Conservation (phyloP, 2,113 vertebrate genomes). For the Theristicus caerulescens region DNA sequence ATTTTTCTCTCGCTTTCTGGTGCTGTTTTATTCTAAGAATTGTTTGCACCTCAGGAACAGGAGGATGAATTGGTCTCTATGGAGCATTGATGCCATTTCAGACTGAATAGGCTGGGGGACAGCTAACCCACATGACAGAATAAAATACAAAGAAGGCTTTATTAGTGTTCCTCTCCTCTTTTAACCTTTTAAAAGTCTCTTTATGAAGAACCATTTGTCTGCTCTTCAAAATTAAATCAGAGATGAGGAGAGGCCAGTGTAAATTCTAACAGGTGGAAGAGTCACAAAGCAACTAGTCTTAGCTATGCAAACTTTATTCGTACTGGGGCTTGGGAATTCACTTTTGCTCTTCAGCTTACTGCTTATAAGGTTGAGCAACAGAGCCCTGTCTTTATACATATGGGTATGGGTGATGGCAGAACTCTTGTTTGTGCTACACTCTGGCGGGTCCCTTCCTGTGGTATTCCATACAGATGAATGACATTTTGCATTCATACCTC, state of each 20-base stretch:
- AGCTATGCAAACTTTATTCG: not conserved
- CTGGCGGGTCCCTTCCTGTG: not conserved
- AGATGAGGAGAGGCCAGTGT: not conserved
- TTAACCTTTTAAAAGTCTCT: constrained; percentile 39
- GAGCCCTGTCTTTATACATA: not conserved
- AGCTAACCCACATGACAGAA: constrained; percentile 32
- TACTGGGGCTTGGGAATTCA: not conserved
- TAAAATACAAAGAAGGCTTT: constrained; percentile 49
- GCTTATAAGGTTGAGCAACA: not conserved
- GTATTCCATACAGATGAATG: no score
- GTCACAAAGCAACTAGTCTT: not conserved
- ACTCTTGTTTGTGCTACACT: not conserved
- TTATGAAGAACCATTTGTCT: not conserved
- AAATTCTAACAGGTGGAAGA: constrained; percentile 17
- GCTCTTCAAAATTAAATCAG: not conserved
- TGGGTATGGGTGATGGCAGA: not conserved
- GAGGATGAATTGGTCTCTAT: constrained; percentile 40
- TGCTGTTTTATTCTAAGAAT: constrained; percentile 45
- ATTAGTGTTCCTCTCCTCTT: not conserved
- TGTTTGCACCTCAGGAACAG: constrained; percentile 52
- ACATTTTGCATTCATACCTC: not conserved
- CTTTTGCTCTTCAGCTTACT: not conserved
- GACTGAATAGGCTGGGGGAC: constrained; percentile 20
- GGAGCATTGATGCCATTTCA: constrained; percentile 42
- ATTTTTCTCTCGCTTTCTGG: not conserved